phyloP scores from a whole-genome alignment of 2,888 invertebrate genomes.

The Tryphoninae sp. region DNA sequence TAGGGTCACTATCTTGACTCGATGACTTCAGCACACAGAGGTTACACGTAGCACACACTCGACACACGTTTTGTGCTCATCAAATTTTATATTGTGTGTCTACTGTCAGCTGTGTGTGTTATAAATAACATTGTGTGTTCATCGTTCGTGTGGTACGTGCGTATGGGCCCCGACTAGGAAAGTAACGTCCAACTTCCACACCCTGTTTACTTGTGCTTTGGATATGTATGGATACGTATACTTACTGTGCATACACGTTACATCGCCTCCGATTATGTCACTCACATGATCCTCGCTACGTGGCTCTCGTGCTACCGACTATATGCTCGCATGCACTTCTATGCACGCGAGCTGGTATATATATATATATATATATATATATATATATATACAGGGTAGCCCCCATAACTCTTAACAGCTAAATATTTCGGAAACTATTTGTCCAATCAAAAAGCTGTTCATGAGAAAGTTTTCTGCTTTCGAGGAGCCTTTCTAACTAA shows the following conservation, averaged over 20 bases:
- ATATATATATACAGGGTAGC: too few species aligned
- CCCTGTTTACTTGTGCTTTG: constrained; percentile 24
- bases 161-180: constrained; percentile 4
- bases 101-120: too few species aligned
- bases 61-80: too few species aligned
- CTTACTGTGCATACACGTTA: constrained; percentile 47
- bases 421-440: too few species aligned
- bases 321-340: constrained; percentile 29
- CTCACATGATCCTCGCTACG: constrained; percentile 56
- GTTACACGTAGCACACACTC: too few species aligned
- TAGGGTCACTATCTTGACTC: too few species aligned
- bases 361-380: background rate
- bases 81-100: too few species aligned
- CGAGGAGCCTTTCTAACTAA: too few species aligned
- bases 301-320: constrained; percentile 46
- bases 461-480: too few species aligned
- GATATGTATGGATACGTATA: constrained; percentile 6
- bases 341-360: constrained; percentile 21
- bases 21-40: too few species aligned
- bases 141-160: background rate
- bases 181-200: constrained; percentile 43
- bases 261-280: constrained; percentile 67
- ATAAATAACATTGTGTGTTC: background rate
- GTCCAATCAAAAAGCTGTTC: too few species aligned
- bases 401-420: too few species aligned